Percentiles rank a stretch among this genome's conserved stretches.
Evolutionary conservation across 2,797 vertebrate genomes (phyloP).

Genomic region (Hafferia zeledoni): DNA sequence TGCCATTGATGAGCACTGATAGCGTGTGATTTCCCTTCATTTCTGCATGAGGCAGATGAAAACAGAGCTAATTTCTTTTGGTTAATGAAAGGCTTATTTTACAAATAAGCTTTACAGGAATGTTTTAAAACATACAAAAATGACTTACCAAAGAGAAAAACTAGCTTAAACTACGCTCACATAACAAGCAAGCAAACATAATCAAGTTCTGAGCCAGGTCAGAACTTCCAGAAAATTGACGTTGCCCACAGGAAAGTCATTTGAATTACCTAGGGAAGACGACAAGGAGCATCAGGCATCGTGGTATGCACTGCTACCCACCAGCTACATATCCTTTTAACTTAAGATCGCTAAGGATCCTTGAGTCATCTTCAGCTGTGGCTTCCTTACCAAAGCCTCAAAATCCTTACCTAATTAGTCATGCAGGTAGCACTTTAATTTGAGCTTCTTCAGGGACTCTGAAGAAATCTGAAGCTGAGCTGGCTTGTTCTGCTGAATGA

Average conservation of each 20-base stretch:
- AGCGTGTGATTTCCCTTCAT: neutral
- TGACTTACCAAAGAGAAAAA: neutral
- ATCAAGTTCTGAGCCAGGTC: neutral
- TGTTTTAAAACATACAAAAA: neutral
- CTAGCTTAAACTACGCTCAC: neutral
- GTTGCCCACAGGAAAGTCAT: neutral
- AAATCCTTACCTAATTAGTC: neutral
- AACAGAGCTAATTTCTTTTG: slow-evolving; percentile 4
- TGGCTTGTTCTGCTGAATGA: neutral
- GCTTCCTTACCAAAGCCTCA: neutral
- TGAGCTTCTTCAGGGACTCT: neutral
- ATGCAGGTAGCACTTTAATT: neutral
- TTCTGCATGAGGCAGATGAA: neutral
- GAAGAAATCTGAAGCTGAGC: neutral
- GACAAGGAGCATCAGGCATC: neutral
- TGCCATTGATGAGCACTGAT: neutral
- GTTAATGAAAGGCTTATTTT: neutral
- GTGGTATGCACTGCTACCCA: neutral
- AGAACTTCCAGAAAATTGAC: neutral
- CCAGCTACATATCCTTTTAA: neutral
- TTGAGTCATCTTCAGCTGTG: neutral
- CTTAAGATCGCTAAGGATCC: neutral
- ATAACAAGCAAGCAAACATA: neutral
- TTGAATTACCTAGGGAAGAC: neutral
- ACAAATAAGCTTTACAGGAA: neutral